Conservation (phyloP, 2,113 vertebrate species). For the Elephas maximus region DNA sequence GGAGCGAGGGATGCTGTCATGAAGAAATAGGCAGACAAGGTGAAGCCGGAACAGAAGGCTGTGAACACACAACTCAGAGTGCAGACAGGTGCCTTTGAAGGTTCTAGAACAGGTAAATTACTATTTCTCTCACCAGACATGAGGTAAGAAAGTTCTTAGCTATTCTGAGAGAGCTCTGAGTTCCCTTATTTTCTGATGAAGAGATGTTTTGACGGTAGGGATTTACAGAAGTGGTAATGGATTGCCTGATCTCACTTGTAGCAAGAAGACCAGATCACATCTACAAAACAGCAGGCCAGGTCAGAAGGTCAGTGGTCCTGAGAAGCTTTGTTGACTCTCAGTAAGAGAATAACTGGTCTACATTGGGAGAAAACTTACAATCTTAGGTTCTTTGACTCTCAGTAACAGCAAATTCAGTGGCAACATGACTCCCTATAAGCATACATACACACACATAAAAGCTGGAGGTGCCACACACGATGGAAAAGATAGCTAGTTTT, state of each 20-base stretch:
- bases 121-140: not conserved
- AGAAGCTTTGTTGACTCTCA: not conserved
- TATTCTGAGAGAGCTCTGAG: slow-evolving; percentile 58
- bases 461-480: not conserved
- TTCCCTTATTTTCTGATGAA: slow-evolving; percentile 24
- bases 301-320: not conserved
- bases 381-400: not conserved
- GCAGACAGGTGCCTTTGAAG: not conserved
- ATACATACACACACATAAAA: not conserved
- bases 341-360: not conserved
- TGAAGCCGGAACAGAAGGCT: not conserved
- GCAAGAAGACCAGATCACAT: slow-evolving; percentile 33
- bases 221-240: slow-evolving; percentile 66
- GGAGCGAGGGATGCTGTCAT: not conserved
- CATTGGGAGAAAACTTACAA: not conserved
- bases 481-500: not conserved
- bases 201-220: not conserved
- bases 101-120: not conserved
- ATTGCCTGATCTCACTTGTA: slow-evolving; percentile 24
- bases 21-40: not conserved
- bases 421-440: not conserved
- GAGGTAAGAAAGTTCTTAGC: not conserved
- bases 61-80: not conserved
- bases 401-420: not conserved
- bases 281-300: slow-evolving; percentile 7